Evolutionary conservation across 2,888 invertebrate genomes (phyloP).

Genomic region (Luffia ferchaultella): DNA sequence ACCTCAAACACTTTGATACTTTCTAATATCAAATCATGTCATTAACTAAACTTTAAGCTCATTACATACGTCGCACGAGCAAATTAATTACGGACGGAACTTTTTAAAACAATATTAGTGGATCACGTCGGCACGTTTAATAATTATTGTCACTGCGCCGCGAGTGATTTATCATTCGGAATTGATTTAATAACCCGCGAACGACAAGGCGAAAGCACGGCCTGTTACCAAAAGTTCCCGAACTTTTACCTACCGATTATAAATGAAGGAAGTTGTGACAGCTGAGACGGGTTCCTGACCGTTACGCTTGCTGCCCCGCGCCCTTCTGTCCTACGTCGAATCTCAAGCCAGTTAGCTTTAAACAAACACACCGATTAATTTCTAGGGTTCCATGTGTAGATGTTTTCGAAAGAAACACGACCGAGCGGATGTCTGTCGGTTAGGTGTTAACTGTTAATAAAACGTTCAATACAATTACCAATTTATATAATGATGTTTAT

Average conservation of each 20-base stretch:
- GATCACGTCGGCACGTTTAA: neutral
- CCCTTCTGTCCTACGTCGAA: neutral
- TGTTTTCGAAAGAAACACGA: too few species aligned
- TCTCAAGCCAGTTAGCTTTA: neutral
- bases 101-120: neutral
- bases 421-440: too few species aligned
- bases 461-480: too few species aligned
- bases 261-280: conserved; percentile 33
- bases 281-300: conserved; percentile 22
- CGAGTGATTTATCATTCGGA: conserved; percentile 24
- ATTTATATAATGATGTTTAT: too few species aligned
- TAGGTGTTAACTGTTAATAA: too few species aligned
- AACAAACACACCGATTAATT: conserved; percentile 2
- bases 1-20: too few species aligned
- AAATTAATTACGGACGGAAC: too few species aligned
- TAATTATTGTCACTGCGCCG: conserved; percentile 5
- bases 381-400: too few species aligned
- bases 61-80: too few species aligned
- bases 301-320: conserved; percentile 10
- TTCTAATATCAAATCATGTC: too few species aligned
- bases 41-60: too few species aligned
- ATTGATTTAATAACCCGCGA: conserved; percentile 29
- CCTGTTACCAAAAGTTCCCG: conserved; percentile 18
- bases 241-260: conserved; percentile 31
- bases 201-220: conserved; percentile 19